phyloP scores from a whole-genome alignment of 2,113 vertebrate species.

The Phycodurus eques region DNA sequence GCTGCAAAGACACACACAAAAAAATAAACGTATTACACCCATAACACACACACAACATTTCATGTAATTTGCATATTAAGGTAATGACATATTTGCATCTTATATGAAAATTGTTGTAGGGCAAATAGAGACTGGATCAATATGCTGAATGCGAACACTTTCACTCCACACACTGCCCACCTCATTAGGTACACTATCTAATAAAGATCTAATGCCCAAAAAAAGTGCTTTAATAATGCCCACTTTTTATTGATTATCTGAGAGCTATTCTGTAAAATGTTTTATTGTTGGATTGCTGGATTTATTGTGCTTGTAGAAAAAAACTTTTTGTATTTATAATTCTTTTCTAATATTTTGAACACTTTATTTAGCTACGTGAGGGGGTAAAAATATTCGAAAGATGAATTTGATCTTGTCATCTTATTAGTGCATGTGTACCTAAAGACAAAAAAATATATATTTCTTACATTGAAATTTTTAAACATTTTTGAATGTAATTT shows the following conservation, averaged over 20 bases:
- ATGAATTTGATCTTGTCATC: neutral
- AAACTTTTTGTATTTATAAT: neutral
- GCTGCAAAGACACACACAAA: neutral
- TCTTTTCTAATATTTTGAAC: neutral
- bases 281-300: neutral
- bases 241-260: neutral
- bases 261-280: neutral
- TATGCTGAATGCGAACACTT: constrained; percentile 16
- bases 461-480: neutral
- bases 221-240: neutral
- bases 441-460: neutral
- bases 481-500: neutral
- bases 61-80: constrained; percentile 58
- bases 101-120: constrained; percentile 67
- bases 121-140: constrained; percentile 57
- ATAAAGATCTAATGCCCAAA: neutral
- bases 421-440: neutral
- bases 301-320: neutral
- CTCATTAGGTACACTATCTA: constrained; percentile 1
- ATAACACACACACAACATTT: neutral
- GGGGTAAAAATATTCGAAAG: neutral
- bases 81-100: constrained; percentile 64
- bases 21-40: neutral
- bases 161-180: neutral
- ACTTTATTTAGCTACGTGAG: neutral